phyloP scores from a whole-genome alignment of 2,888 invertebrate species.

The Drosophila sordidula region DNA sequence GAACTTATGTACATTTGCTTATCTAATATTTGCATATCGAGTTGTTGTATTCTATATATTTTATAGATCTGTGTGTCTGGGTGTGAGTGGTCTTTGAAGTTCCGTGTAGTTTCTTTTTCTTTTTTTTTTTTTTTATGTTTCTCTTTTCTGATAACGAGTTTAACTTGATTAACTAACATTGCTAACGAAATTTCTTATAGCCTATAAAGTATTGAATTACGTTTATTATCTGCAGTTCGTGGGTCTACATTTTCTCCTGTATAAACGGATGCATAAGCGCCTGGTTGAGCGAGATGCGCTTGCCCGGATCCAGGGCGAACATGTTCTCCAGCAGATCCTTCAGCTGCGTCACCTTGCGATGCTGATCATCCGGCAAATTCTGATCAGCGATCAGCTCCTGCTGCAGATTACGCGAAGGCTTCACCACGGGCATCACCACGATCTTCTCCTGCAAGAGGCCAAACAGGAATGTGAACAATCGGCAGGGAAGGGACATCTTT shows the following conservation, averaged over 20 bases:
- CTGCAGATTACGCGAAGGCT: conserved; percentile 93
- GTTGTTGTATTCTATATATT: conserved; percentile 6
- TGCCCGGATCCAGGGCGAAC: conserved; percentile 95
- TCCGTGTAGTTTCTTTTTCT: conserved; percentile 25
- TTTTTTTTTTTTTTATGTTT: conserved; percentile 27
- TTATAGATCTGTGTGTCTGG: conserved; percentile 22
- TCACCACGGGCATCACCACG: conserved; percentile 96
- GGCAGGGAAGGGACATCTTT: too few relatives aligned
- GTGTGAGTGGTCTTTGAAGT: conserved; percentile 35
- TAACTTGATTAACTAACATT: conserved; percentile 54
- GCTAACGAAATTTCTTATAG: conserved; percentile 60
- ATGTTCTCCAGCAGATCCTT: conserved; percentile 96
- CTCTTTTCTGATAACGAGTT: conserved; percentile 39
- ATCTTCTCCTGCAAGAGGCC: conserved; percentile 93
- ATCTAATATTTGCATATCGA: conserved; percentile 23
- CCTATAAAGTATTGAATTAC: conserved; percentile 71
- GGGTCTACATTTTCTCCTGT: conserved; percentile 92
- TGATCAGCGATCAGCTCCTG: conserved; percentile 95
- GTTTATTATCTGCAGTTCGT: conserved; percentile 41
- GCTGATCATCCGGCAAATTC: conserved; percentile 93
- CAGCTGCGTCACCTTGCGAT: conserved; percentile 95
- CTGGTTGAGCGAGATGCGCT: conserved; percentile 96
- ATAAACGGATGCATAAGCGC: conserved; percentile 98
- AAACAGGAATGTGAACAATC: background rate
- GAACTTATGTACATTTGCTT: conserved; percentile 52